A percentile compares a stretch with the other conserved stretches of the same genome.
These are phyloP conservation scores for Sorex fumeus DNA, from an alignment of 2,113 vertebrate species.

Conservation along the genomic window DNA sequence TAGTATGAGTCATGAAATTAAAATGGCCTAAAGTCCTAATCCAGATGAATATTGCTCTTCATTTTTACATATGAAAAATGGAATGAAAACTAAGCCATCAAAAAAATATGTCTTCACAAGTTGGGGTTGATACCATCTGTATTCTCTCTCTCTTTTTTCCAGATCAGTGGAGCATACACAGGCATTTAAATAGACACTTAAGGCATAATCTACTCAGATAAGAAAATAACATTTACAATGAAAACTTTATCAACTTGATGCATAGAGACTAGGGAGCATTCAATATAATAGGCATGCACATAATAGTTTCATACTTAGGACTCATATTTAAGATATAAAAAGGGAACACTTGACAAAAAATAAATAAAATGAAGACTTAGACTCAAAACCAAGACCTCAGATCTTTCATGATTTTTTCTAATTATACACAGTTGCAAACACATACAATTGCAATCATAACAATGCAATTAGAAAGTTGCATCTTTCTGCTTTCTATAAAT, in stretches of 20 bases:
- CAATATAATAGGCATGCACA: neutral
- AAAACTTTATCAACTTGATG: slow-evolving; percentile 5
- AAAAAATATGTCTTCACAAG: slow-evolving; percentile 36
- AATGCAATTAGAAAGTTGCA: neutral
- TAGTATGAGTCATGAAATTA: slow-evolving; percentile 13
- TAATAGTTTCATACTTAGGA: neutral
- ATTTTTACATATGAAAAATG: slow-evolving; percentile 60
- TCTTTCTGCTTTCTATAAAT: neutral
- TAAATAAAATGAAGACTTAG: neutral
- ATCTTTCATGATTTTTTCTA: neutral
- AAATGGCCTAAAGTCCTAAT: neutral
- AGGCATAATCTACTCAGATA: neutral
- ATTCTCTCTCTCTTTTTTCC: slow-evolving; percentile 1
- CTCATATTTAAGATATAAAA: neutral
- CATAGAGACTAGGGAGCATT: neutral
- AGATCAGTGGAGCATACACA: slow-evolving; percentile 27
- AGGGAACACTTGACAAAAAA: neutral
- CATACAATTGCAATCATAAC: neutral
- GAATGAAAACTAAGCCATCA: slow-evolving; percentile 32
- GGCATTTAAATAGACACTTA: slow-evolving; percentile 4
- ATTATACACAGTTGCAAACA: neutral
- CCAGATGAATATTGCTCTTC: neutral
- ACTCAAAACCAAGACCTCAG: slow-evolving; percentile 5
- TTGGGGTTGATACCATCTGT: slow-evolving; percentile 9
- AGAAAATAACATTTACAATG: neutral